These are phyloP conservation scores for Achroia grisella DNA, from an alignment of 1,140 invertebrate species.

Conservation along the genomic window DNA sequence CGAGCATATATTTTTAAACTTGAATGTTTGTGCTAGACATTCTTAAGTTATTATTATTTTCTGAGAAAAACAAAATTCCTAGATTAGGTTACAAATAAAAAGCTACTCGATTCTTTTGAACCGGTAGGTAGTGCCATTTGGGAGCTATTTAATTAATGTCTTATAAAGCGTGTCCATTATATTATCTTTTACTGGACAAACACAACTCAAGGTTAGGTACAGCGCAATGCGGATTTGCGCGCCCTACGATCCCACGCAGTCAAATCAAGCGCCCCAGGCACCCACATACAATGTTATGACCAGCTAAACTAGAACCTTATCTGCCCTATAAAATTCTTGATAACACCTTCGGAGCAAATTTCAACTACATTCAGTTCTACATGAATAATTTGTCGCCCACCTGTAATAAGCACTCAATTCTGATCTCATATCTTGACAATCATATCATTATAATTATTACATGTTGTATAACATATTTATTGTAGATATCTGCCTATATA, in stretches of 20 bases:
- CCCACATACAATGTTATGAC: slow-evolving; percentile 17
- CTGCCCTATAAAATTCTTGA: background rate
- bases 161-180: slow-evolving; percentile 7
- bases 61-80: no score
- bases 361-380: slow-evolving; percentile 8
- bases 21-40: no score
- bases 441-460: slow-evolving; percentile 31
- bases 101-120: no score
- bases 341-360: slow-evolving; percentile 7
- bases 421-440: slow-evolving; percentile 46
- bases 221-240: slow-evolving; percentile 55
- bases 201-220: slow-evolving; percentile 32
- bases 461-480: no score
- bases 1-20: no score
- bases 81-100: no score
- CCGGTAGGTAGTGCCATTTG: no score
- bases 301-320: slow-evolving; percentile 18
- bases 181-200: slow-evolving; percentile 9
- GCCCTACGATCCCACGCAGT: slow-evolving; percentile 29
- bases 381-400: slow-evolving; percentile 14
- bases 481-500: no score
- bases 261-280: slow-evolving; percentile 21
- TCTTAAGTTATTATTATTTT: no score
- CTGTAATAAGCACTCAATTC: slow-evolving; percentile 11
- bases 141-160: background rate